A percentile compares a stretch with the other conserved stretches of the same genome.
These are phyloP conservation scores for Polypedilum pembai DNA, from an alignment of 1,140 invertebrate genomes.

Conservation along the genomic window DNA sequence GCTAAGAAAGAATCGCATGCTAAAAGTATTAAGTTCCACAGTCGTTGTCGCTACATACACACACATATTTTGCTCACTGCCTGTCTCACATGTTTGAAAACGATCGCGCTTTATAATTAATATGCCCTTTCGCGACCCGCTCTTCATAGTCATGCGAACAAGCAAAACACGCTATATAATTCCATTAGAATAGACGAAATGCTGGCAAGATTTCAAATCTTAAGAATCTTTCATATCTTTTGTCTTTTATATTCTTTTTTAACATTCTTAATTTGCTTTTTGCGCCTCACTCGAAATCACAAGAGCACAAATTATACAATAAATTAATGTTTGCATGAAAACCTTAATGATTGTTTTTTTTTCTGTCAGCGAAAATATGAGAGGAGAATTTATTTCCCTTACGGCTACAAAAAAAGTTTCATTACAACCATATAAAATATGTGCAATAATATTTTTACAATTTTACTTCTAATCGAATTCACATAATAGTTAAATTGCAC, in stretches of 20 bases:
- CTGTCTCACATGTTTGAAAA: constrained; percentile 11
- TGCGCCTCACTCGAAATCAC: not conserved
- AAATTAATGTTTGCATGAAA: constrained; percentile 27
- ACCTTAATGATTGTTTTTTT: constrained; percentile 1
- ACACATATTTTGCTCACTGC: not conserved
- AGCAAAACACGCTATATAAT: not conserved
- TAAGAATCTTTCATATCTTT: not conserved
- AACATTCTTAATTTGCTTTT: not conserved
- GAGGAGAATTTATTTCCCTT: constrained; percentile 3
- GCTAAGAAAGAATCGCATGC: not conserved
- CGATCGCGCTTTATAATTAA: constrained; percentile 26
- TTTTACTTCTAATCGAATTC: not conserved
- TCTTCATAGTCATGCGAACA: not conserved
- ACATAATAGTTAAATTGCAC: not conserved
- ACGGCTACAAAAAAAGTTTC: not conserved
- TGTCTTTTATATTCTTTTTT: constrained; percentile 21
- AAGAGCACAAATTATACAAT: constrained; percentile 6
- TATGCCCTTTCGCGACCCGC: constrained; percentile 21
- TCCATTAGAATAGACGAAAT: not conserved
- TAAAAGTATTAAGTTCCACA: constrained; percentile 2
- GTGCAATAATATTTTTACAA: constrained; percentile 10
- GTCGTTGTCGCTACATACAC: not conserved
- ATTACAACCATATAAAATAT: not conserved
- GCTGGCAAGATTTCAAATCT: not conserved
- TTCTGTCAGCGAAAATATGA: constrained; percentile 1